Base-by-base conservation (phyloP, 2,888 invertebrate genomes). In the Leucozona laternaria region DNA sequence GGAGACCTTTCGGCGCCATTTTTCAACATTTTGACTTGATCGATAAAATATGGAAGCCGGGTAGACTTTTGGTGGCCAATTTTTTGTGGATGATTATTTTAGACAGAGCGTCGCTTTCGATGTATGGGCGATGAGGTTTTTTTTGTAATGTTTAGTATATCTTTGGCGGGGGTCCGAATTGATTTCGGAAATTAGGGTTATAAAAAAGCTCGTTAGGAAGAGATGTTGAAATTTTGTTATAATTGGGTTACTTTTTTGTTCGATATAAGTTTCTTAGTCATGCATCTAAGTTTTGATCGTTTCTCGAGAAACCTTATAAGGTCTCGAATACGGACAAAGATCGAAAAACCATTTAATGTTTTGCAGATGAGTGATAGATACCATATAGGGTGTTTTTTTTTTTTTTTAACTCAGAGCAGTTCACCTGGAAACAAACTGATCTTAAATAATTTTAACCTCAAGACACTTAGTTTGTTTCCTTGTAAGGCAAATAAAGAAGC, bases 1-100 rank as follows among this genome's bases (percentile, higher is more conserved):
- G 31, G 81, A 86, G 86, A 86, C 86, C 45, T 79, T 79, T 86
- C 71, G 86, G 86, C 82, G 82, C 78, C 86, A 86, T 85, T 85
- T 85, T 81, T 40, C 28, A 71, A 66, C 20, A 20, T 66, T 66
- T 70, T 34, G 15, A 15, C 22, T 55, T 37, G 60, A 58, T 68
- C 28, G 53, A 60, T 53, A 28, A 6, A 31, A 34, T 13, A 45
- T 7, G 0, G 2, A 45, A 48, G 25, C 10, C 28, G 13, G 25
- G 84, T 68, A 84, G 84, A 84, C 84, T 71, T 71, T 28, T 53
- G 80, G 84, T 85, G 85, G 80, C 85, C 85, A 76, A 64, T 79
- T 79, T 68, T 55, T 55, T 45, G 25, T 50, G 40, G 66, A 53
- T 40, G 53, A 37, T 53, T n/a, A 25, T 53, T 55, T 76, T 31